Conservation (phyloP, 2,113 vertebrate species). For the Pluvialis apricaria region DNA sequence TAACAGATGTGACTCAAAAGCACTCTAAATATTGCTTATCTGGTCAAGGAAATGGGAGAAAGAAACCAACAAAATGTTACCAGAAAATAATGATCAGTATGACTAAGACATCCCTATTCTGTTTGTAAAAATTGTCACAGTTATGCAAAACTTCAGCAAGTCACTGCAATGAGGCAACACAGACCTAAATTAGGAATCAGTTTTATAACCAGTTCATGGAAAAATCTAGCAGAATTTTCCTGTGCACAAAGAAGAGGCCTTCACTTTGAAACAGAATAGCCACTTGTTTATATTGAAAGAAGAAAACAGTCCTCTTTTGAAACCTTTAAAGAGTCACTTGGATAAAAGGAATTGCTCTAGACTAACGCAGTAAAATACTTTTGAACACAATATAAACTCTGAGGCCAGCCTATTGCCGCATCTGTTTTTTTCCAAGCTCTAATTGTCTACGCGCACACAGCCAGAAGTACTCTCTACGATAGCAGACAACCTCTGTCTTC, state of each 20-base stretch:
- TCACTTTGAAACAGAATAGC: not conserved
- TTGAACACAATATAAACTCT: not conserved
- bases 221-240: not conserved
- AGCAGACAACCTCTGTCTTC: not conserved
- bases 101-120: not conserved
- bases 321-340: not conserved
- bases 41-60: not conserved
- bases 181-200: not conserved
- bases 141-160: not conserved
- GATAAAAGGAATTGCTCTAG: not conserved
- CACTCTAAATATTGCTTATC: not conserved
- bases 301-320: not conserved
- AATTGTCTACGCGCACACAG: not conserved
- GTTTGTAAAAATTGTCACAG: not conserved
- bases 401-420: not conserved
- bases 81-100: not conserved
- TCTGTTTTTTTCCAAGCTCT: not conserved
- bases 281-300: not conserved
- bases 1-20: not conserved
- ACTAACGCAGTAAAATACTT: not conserved
- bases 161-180: not conserved
- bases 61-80: not conserved
- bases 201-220: not conserved
- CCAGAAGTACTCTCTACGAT: not conserved
- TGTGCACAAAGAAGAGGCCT: not conserved